Evolutionary conservation across 1,140 invertebrate species (phyloP), one percentile per base, ranked within the genome.

Genomic region (Drosophila arawakana): DNA sequence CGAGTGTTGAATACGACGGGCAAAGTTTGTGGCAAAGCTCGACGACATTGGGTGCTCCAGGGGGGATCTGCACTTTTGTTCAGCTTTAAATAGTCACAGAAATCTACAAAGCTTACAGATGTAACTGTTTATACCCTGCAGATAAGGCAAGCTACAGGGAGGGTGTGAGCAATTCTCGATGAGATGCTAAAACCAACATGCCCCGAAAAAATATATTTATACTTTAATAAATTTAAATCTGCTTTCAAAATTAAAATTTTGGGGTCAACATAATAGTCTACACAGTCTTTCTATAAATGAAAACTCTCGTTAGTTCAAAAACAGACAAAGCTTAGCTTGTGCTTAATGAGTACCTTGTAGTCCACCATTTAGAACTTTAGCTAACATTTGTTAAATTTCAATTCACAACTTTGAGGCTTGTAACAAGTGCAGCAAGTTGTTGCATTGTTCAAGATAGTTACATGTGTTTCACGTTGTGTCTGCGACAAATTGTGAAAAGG

Each of bases 371-470:
- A 11, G 7, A 3, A 18, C 3, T 67, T 52, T 13, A 34, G 25
- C 61, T 18, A 47, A 58, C 66, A 35, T 73, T 76, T 80, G 81
- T 83, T 85, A 67, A 85, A 83, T 85, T 83, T 67, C 69, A 84
- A 83, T 85, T 81, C 81, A 81, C 65, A 83, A 83, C 81, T 83
- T 83, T 83, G 80, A 68, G 70, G 68, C 81, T 67, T 83, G 81
- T 85, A 55, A 49, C 81, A 84, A 83, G 73, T 78, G 78, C 61
- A 63, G 81, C 81, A 77, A 81, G 81, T 83, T 83, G 81, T 83
- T 83, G 81, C 81, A 83, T 84, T 83, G 81, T 83, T 77, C 49
- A 46, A 76, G 67, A 62, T 49, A 70, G 68, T 80, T 77, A 83
- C 81, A 83, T 66, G 60, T 84, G 81, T 80, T 66, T 34, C 18